A percentile compares a stretch with the other conserved stretches of the same genome.
Conservation (phyloP, 2,797 vertebrate genomes). For the Enteromius mattozi region DNA sequence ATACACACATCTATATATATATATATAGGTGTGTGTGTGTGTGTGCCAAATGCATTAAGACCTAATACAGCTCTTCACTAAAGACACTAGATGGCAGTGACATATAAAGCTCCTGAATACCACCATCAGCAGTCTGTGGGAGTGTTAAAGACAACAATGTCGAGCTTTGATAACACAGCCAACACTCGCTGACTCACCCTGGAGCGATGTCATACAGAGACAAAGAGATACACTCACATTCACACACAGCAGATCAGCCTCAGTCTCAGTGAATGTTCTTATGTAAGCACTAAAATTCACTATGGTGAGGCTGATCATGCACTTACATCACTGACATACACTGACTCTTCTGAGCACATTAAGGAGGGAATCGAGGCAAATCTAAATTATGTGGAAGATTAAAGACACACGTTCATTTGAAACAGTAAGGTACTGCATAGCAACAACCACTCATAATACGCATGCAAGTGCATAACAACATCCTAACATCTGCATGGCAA, state of each 20-base stretch:
- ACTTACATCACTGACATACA: background rate
- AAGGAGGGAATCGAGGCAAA: background rate
- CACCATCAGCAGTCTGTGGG: background rate
- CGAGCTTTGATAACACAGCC: conserved; percentile 27
- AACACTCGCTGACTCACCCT: conserved; percentile 10
- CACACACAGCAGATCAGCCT: background rate
- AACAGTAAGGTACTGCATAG: too few relatives aligned
- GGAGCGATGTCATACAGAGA: background rate
- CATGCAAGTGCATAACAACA: background rate
- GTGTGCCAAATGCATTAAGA: background rate
- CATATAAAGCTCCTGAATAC: background rate
- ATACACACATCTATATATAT: background rate
- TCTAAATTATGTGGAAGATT: background rate
- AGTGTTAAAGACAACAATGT: conserved; percentile 13
- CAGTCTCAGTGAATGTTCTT: background rate
- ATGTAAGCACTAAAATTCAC: background rate
- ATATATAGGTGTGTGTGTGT: background rate
- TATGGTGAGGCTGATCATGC: background rate
- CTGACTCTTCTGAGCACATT: background rate
- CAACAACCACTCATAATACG: background rate
- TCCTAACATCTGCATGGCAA: background rate
- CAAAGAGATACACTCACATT: background rate
- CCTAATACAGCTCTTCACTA: too few relatives aligned
- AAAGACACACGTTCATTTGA: background rate
- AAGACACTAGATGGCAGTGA: conserved; percentile 46